Base-by-base conservation (phyloP, 2,797 vertebrate genomes). In the Muscicapa striata region DNA sequence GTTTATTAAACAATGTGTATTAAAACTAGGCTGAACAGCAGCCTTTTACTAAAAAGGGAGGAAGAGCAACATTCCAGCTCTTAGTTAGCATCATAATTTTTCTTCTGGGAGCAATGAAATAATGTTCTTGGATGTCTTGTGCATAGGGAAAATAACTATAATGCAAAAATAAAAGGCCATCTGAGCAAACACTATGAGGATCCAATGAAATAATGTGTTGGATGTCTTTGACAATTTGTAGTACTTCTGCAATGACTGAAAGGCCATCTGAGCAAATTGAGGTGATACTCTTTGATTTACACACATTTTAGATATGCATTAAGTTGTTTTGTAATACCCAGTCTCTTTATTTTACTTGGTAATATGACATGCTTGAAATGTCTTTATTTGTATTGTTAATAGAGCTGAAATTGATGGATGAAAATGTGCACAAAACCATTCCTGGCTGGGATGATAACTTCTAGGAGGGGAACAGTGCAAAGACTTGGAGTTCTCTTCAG, bases 181-280 rank as follows among this genome's bases (percentile, higher is more conserved):
- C n/a, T n/a, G n/a, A n/a, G n/a, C n/a, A n/a, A n/a, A n/a, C 17
- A 2, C 18, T 63, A 0, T 38, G 49, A 67, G 63, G 41, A 45
- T 46, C 30, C 72, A 46, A 11, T 74, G n/a, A 61, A 70, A 20
- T 55, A 52, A 46, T 46, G 21, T 48, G n/a, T 68, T 3, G 0
- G 2, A 49, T 23, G 5, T 61, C 36, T 58, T 75, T 61, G 63
- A 8, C 51, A 52, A 30, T 23, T 62, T 38, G 27, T 70, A 86
- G n/a, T 70, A 45, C 13, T 81, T 77, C 17, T 61, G 26, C 21
- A 26, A 32, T 66, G 41, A 41, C 57, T 80, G 45, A 58, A 85
- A 57, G 66, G 32, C 41, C 51, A 4, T 24, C 52, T 75, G 58
- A 59, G 69, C 51, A 78, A 78, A 49, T 19, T 8, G 48, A 51